These are phyloP conservation scores for Pseudorhiza aurosa DNA, from an alignment of 30 jellyfish, hydroid and myxozoan species.

Conservation along the genomic window DNA sequence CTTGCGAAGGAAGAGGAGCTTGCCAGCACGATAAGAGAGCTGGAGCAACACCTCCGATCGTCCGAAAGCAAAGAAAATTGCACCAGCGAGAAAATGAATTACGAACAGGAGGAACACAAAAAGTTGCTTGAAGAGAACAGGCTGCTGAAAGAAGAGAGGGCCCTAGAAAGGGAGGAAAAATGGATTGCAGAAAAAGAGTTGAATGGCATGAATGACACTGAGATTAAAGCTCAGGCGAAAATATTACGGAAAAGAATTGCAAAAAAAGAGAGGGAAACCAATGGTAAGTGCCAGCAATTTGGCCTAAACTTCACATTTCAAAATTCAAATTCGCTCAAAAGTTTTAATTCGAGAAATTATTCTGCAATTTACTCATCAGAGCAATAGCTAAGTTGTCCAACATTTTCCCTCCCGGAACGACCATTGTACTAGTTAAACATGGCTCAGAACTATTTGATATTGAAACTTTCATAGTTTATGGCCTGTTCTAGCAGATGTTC, in stretches of 20 bases:
- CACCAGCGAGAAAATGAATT: neutral
- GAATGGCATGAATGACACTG: neutral
- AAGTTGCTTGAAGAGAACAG: conserved; percentile 1
- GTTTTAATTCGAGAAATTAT: no score
- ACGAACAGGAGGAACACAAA: neutral
- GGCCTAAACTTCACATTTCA: no score
- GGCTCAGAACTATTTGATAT: no score
- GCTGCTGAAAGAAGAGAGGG: conserved; percentile 38
- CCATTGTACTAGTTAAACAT: no score
- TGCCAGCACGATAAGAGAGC: neutral
- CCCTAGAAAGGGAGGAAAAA: conserved; percentile 31
- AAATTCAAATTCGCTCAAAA: no score
- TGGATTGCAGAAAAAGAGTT: neutral
- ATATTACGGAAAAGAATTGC: conserved; percentile 12
- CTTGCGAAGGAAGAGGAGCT: conserved; percentile 11
- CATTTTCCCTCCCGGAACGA: no score
- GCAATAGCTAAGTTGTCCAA: no score
- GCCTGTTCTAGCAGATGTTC: no score
- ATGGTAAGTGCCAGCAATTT: no score
- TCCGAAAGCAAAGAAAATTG: neutral
- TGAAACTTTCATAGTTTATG: no score
- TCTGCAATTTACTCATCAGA: no score
- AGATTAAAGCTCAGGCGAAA: conserved; percentile 17
- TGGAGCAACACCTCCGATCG: neutral
- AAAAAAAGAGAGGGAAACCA: conserved; percentile 6